Evolutionary conservation across 2,113 vertebrate genomes (phyloP), one percentile per base, ranked within the genome.

Genomic region (Ophthalmolycus amberensis): DNA sequence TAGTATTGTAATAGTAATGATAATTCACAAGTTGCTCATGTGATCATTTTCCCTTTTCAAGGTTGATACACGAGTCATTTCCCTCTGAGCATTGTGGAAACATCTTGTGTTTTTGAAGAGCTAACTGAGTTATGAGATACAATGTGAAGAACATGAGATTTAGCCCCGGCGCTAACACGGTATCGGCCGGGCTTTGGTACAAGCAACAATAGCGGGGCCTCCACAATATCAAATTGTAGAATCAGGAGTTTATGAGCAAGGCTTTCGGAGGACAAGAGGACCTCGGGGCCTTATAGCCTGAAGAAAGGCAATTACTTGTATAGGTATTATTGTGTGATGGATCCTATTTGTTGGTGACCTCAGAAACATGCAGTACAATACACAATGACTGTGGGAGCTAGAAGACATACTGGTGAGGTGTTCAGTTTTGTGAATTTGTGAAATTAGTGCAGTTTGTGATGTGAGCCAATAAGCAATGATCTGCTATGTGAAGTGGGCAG

Each of bases 231-330:
- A 93, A 91, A 95, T 94, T 93, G 92, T 91, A 92, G 88, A 92
- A 93, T 95, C 91, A 90, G 84, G 90, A 90, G 85, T 95, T 95
- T 94, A 94, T 95, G 94, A 95, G 93, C 85, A 93, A 90, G 93
- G 93, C 91, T 92, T 94, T 93, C 78, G 81, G 86, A 77, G 90
- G 90, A 92, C 89, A 93, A 94, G 84, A 93, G 90, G 90, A 94
- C 94, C 94, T 94, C 89, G 63, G 93, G 94, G 94, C 90, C 94
- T 90, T 79, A 86, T 94, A 89, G 91, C 93, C 92, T 70, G 85
- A 90, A 95, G 92, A 95, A 93, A 93, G 93, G 88, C 94, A 92
- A 95, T 95, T 95, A 95, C 93, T 94, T 94, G 93, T 94, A 93
- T 92, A 89, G 92, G 88, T 91, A 92, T 95, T 94, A 94, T 91